These are phyloP conservation scores for Cyanoderma ruficeps DNA, from an alignment of 2,113 vertebrate species.

Conservation along the genomic window DNA sequence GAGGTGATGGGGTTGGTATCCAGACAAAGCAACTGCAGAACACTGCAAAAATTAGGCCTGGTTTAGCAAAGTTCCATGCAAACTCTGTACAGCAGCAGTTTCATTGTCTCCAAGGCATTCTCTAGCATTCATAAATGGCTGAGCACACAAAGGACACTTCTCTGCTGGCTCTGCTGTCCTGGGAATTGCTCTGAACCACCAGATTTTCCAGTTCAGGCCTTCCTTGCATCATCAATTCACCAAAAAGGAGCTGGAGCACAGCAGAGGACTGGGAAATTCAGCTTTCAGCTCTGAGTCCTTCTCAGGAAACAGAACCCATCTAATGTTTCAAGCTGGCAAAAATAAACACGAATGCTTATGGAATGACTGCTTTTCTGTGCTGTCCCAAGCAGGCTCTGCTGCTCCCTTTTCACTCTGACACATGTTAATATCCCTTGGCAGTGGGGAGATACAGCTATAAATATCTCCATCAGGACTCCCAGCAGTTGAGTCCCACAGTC, in stretches of 20 bases:
- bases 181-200: background rate
- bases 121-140: background rate
- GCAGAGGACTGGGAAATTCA: background rate
- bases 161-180: background rate
- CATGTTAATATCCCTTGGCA: background rate
- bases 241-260: background rate
- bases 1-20: background rate
- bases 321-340: constrained; percentile 1
- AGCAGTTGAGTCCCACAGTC: background rate
- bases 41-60: background rate
- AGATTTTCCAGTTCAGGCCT: background rate
- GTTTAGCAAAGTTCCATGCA: background rate
- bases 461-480: background rate
- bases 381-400: background rate
- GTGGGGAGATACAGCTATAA: background rate
- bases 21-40: background rate
- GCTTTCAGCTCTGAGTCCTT: background rate
- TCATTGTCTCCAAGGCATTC: background rate
- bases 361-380: background rate
- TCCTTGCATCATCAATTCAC: background rate
- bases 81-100: background rate
- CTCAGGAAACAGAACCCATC: background rate
- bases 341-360: background rate
- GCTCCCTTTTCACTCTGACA: background rate
- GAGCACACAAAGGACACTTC: background rate